phyloP scores from a whole-genome alignment of 2,113 vertebrate species.

The Xiphorhynchus elegans region DNA sequence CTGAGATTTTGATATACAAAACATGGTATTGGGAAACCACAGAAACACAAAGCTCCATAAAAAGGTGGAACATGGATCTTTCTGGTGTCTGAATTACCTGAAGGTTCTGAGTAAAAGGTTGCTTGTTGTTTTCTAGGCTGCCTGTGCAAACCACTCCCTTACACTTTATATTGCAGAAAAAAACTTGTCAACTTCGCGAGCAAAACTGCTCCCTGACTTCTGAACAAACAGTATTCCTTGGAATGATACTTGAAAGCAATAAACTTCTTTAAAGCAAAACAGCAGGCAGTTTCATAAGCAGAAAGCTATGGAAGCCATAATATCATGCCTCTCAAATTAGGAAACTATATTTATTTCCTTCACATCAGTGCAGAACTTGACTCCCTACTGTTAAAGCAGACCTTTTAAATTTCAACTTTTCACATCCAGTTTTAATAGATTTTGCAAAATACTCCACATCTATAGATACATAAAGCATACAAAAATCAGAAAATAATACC shows the following conservation, averaged over 20 bases:
- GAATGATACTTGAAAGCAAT: not conserved
- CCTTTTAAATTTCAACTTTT: not conserved
- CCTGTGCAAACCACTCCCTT: not conserved
- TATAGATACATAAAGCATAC: not conserved
- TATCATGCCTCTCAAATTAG: not conserved
- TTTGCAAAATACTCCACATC: not conserved
- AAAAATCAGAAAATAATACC: not conserved
- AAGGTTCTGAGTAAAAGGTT: not conserved
- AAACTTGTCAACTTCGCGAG: not conserved
- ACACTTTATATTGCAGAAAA: not conserved
- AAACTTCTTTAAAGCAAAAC: not conserved
- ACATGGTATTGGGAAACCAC: not conserved
- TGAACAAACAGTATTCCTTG: not conserved
- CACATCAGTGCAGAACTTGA: not conserved
- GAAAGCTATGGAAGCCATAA: not conserved
- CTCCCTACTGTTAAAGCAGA: not conserved
- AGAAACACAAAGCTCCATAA: not conserved
- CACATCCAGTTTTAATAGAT: not conserved
- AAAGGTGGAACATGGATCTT: not conserved
- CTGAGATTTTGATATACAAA: not conserved
- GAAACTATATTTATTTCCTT: not conserved
- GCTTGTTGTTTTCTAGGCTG: not conserved
- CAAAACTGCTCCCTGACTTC: not conserved
- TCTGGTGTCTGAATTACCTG: fast-evolving
- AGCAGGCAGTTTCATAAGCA: not conserved